Evolutionary conservation across 2,888 invertebrate genomes (phyloP).

Genomic region (Torymus aiolomorphi): DNA sequence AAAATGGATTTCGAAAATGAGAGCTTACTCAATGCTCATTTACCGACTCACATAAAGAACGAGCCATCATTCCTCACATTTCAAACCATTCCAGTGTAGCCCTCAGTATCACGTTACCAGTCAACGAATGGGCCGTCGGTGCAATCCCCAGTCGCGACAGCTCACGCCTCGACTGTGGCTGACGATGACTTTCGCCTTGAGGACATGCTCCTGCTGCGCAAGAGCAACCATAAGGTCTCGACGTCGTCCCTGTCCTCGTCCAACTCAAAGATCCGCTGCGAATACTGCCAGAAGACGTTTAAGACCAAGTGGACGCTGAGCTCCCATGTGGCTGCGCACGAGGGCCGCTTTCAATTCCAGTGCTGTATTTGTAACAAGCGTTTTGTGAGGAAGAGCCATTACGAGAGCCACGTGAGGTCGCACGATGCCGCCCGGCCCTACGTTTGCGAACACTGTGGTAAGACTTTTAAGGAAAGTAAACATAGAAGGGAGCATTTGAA

Average conservation of each 20-base stretch:
- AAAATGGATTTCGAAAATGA: constrained; percentile 70
- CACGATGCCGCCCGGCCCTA: constrained; percentile 74
- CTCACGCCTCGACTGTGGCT: no score
- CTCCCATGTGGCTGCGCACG: constrained; percentile 74
- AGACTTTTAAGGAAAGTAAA: constrained; percentile 73
- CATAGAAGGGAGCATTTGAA: constrained; percentile 73
- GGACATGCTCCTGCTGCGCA: constrained; percentile 70
- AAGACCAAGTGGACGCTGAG: constrained; percentile 74
- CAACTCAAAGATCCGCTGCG: constrained; percentile 65
- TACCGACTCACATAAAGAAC: constrained; percentile 68
- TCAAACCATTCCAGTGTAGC: constrained; percentile 14
- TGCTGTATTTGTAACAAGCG: constrained; percentile 74
- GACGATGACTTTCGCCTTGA: constrained; percentile 70
- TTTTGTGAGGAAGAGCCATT: constrained; percentile 74
- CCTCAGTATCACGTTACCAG: constrained; percentile 28
- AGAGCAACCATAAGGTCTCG: constrained; percentile 56
- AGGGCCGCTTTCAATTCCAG: constrained; percentile 73
- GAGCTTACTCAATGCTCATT: constrained; percentile 68
- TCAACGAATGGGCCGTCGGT: constrained; percentile 13
- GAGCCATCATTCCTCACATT: constrained; percentile 53
- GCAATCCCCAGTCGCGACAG: not conserved
- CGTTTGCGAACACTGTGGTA: constrained; percentile 72
- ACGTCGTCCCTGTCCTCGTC: constrained; percentile 46
- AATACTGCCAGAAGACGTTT: constrained; percentile 73
- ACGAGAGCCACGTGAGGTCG: constrained; percentile 73